A percentile compares a stretch with the other conserved stretches of the same genome.
These are phyloP conservation scores for Vidua chalybeata DNA, from an alignment of 2,113 vertebrate genomes.

Conservation along the genomic window DNA sequence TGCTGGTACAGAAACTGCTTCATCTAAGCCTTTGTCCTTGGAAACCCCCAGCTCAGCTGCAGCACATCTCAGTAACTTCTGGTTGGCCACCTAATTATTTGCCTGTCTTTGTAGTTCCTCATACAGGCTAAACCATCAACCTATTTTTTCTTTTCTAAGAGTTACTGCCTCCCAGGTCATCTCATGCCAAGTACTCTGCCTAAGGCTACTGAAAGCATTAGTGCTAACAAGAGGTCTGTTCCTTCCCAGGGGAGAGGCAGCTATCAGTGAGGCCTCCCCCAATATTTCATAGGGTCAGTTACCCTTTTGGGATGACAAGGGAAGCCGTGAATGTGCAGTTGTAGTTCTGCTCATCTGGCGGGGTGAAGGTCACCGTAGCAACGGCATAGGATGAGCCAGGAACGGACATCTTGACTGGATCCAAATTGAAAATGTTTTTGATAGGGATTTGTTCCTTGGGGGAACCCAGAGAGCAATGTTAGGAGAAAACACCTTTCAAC, in stretches of 20 bases:
- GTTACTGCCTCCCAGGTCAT: too few species aligned
- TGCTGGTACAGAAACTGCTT: too few species aligned
- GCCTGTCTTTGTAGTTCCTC: too few species aligned
- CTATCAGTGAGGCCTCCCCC: background rate
- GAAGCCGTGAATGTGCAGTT: conserved; percentile 81
- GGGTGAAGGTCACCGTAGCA: conserved; percentile 80
- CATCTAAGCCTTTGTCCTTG: too few species aligned
- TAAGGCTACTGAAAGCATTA: background rate
- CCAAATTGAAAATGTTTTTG: conserved; percentile 80
- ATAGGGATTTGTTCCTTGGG: background rate
- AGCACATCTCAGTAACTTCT: too few species aligned
- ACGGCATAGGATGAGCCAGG: conserved; percentile 76
- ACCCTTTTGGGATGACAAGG: conserved; percentile 79
- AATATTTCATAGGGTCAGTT: background rate
- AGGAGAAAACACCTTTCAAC: too few species aligned
- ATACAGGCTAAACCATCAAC: too few species aligned
- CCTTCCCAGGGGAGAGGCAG: background rate
- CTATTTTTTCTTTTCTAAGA: too few species aligned
- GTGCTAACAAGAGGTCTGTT: background rate
- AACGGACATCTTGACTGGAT: conserved; percentile 74
- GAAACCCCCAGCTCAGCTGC: too few species aligned
- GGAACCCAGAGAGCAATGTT: too few species aligned
- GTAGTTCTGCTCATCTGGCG: conserved; percentile 79
- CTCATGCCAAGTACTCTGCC: too few species aligned
- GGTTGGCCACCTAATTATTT: too few species aligned